Base-by-base conservation (phyloP, 2,113 vertebrate genomes). In the Cebidichthys violaceus region DNA sequence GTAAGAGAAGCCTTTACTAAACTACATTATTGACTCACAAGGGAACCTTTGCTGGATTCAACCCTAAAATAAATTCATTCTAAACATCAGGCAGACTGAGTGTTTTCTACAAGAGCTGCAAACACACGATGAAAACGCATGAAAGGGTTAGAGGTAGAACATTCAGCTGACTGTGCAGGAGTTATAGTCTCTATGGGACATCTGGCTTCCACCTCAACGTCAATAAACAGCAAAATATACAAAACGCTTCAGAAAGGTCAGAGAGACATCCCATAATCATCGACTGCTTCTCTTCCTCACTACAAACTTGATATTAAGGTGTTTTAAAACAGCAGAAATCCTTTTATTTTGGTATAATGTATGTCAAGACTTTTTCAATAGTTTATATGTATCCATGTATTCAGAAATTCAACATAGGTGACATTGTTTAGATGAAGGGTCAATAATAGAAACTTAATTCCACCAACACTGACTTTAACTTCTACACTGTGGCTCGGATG, bases 111-210 rank as follows among this genome's bases (percentile, higher is more conserved):
- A 76, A 83, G 76, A 9, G n/a, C 41, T 66, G 39, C 54, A 65
- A 29, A 7, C 29, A 79, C 41, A 67, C 37, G 8, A 75, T 55
- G 54, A 73, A 64, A 68, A 68, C 4, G 54, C 29, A 67, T 83
- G 14, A 75, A 59, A 60, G 20, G 41, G 43, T 24, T 52, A 43
- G 52, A 29, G 31, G 14, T 57, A n/a, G 29, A 73, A 76, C 0
- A 52, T 72, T 27, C 20, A 20, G 20, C 13, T 73, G 43, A 67
- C 54, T 60, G 14, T 71, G 65, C 14, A 35, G n/a, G 1, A 52
- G 37, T n/a, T 41, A 4, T 18, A 0, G 29, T 18, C 62, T 70
- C 62, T 67, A 75, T 59, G 85, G 64, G 33, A 74, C 10, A 43
- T 27, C 54, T 81, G 81, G 50, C 68, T 59, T 47, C 24, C 14